Evolutionary conservation across 2,888 invertebrate species (phyloP).

Genomic region (Aphrophora alni): DNA sequence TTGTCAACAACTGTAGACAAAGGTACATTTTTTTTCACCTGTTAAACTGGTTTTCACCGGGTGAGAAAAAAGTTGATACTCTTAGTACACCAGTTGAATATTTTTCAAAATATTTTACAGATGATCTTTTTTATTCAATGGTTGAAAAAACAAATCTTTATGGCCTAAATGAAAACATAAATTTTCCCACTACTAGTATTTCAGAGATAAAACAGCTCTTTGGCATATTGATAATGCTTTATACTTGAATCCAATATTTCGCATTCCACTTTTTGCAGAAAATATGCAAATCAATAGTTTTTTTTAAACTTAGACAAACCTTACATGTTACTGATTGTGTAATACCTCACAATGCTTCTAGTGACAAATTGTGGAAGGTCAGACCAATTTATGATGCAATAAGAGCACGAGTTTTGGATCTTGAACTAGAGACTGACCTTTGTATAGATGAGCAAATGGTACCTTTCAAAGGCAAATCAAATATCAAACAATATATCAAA

Average conservation of each 20-base stretch:
- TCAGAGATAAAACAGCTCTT: background rate
- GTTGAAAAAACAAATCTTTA: too few species aligned
- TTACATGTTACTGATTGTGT: conserved; percentile 44
- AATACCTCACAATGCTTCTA: too few species aligned
- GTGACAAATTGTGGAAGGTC: conserved; percentile 38
- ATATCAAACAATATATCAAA: conserved; percentile 47
- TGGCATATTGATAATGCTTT: conserved; percentile 18
- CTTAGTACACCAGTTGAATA: too few species aligned
- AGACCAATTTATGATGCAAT: conserved; percentile 35
- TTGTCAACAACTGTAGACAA: too few species aligned
- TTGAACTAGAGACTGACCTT: conserved; percentile 25
- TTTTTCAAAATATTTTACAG: too few species aligned
- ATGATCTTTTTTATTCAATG: too few species aligned
- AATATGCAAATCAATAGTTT: conserved; percentile 46
- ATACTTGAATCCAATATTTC: conserved; percentile 18
- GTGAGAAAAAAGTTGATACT: too few species aligned
- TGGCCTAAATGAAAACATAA: too few species aligned
- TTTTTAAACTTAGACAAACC: conserved; percentile 42
- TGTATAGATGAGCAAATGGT: too few species aligned
- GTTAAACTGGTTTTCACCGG: too few species aligned
- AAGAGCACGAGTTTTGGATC: conserved; percentile 16
- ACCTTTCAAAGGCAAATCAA: too few species aligned
- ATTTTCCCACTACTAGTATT: background rate
- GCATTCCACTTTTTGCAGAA: conserved; percentile 25
- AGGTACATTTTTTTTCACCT: too few species aligned